phyloP scores from a whole-genome alignment of 2,888 invertebrate species.

The Archips xylosteana region DNA sequence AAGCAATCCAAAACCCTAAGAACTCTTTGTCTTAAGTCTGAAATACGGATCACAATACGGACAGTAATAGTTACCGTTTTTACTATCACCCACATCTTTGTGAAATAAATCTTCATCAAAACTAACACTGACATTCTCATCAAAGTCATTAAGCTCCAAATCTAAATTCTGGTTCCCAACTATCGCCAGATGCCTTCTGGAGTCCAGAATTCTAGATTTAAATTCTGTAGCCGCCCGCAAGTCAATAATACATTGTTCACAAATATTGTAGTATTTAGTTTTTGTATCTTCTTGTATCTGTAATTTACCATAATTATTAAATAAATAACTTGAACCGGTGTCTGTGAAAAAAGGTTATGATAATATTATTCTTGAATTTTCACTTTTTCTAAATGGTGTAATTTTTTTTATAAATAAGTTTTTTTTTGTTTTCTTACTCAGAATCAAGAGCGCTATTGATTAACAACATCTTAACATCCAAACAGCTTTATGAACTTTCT shows the following conservation, averaged over 20 bases:
- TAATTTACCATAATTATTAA: constrained; percentile 1
- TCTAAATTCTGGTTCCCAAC: not conserved
- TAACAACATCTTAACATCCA: too few species aligned
- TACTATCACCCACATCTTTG: not conserved
- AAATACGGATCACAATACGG: too few species aligned
- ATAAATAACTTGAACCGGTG: not conserved
- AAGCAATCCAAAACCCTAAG: too few species aligned
- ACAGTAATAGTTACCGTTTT: not conserved
- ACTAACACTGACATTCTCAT: constrained; percentile 26
- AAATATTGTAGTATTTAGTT: constrained; percentile 3
- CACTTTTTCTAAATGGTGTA: too few species aligned
- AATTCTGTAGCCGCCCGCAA: constrained; percentile 18
- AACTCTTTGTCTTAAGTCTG: too few species aligned
- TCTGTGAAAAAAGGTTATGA: too few species aligned
- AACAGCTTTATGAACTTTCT: too few species aligned
- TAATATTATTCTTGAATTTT: too few species aligned
- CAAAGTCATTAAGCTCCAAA: constrained; percentile 19
- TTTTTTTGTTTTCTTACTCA: too few species aligned
- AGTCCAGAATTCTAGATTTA: constrained; percentile 11
- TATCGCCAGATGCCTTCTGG: not conserved
- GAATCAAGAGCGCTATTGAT: too few species aligned
- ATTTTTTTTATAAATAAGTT: too few species aligned
- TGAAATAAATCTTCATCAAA: constrained; percentile 11
- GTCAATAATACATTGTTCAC: constrained; percentile 17
- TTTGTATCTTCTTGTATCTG: constrained; percentile 6